Percentiles rank a stretch among this genome's conserved stretches.
These are phyloP conservation scores for Gopherus evgoodei DNA, from an alignment of 2,113 vertebrate genomes.

Conservation along the genomic window DNA sequence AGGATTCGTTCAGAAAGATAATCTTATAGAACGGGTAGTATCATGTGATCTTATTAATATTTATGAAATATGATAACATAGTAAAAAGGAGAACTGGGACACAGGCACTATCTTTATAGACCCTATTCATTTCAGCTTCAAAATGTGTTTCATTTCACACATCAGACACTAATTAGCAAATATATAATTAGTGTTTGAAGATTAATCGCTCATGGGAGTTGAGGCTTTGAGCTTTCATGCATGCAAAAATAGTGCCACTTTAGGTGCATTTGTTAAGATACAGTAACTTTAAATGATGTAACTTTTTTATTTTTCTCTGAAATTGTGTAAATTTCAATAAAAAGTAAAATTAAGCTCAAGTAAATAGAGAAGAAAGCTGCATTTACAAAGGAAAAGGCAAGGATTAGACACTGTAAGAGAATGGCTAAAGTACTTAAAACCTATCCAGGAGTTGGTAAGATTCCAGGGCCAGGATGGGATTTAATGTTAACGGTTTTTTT, in stretches of 20 bases:
- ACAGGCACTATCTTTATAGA: conserved; percentile 83
- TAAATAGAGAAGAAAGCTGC: conserved; percentile 34
- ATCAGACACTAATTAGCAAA: conserved; percentile 96
- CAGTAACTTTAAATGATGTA: conserved; percentile 83
- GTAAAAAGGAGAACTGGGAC: conserved; percentile 82
- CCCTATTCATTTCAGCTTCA: conserved; percentile 87
- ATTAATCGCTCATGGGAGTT: conserved; percentile 92
- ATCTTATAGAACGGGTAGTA: conserved; percentile 79
- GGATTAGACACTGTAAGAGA: not conserved
- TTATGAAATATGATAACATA: conserved; percentile 88
- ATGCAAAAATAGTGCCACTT: conserved; percentile 83
- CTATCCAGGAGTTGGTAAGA: not conserved
- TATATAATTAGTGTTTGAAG: conserved; percentile 97
- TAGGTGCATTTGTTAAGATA: conserved; percentile 86
- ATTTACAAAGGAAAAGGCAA: conserved; percentile 13
- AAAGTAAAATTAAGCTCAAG: conserved; percentile 57
- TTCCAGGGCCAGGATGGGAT: not conserved
- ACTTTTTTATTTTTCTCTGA: conserved; percentile 80
- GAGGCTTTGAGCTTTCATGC: conserved; percentile 85
- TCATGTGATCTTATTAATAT: conserved; percentile 90
- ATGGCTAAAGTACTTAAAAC: not conserved
- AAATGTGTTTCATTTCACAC: conserved; percentile 93
- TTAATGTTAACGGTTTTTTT: conserved; percentile 2
- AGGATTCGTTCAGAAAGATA: conserved; percentile 79
- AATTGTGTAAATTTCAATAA: conserved; percentile 64